A percentile compares a stretch with the other conserved stretches of the same genome.
phyloP scores from a whole-genome alignment of 2,113 vertebrate species.

The Entomyzon cyanotis region DNA sequence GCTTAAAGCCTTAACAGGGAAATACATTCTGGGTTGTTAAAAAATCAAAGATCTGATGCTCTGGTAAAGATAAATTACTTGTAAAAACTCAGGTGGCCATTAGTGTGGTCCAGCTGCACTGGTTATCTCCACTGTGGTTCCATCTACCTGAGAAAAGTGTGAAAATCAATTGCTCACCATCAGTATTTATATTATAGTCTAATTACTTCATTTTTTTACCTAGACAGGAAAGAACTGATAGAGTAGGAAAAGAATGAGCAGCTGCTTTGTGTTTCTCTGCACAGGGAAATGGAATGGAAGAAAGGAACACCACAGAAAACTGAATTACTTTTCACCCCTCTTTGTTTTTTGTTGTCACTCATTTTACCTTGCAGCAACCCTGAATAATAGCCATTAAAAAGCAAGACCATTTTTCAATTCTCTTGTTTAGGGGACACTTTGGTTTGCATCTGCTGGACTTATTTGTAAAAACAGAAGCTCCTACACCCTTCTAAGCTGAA shows the following conservation, averaged over 20 bases:
- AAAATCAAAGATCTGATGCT: not conserved
- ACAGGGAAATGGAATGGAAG: not conserved
- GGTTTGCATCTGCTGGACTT: not conserved
- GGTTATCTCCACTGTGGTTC: not conserved
- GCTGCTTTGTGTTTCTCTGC: not conserved
- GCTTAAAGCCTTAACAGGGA: not conserved
- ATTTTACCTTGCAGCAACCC: not conserved
- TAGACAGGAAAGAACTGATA: not conserved
- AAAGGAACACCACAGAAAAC: not conserved
- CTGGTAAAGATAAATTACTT: not conserved
- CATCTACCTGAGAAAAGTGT: not conserved
- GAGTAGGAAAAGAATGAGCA: not conserved
- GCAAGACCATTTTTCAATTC: not conserved
- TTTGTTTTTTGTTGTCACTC: not conserved
- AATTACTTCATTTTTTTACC: not conserved
- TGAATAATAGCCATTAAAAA: not conserved
- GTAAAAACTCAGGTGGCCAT: not conserved
- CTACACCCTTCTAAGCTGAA: not conserved
- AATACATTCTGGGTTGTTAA: not conserved
- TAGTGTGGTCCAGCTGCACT: not conserved
- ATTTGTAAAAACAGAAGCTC: not conserved
- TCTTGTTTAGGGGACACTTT: not conserved
- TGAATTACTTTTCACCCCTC: not conserved
- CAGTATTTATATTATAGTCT: not conserved
- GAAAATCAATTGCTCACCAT: not conserved